These are phyloP conservation scores for Mechanitis mazaeus DNA, from an alignment of 2,888 invertebrate species.

Conservation along the genomic window DNA sequence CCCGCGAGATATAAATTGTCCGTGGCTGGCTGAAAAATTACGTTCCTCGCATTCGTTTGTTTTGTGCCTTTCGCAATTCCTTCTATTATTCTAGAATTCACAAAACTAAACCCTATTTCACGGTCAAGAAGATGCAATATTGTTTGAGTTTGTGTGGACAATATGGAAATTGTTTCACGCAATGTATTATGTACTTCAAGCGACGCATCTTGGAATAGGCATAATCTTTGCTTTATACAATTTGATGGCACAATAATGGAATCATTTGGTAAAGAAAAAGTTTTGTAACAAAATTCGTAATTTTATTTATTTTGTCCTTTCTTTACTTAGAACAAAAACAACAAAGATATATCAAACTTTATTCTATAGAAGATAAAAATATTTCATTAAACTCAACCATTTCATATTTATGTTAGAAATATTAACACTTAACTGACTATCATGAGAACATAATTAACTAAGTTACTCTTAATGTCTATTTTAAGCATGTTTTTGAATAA, in stretches of 20 bases:
- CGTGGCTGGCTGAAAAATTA: slow-evolving; percentile 54
- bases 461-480: too few species aligned
- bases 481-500: too few species aligned
- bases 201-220: slow-evolving; percentile 14
- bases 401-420: too few species aligned
- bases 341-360: too few species aligned
- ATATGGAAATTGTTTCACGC: slow-evolving; percentile 22
- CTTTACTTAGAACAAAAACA: too few species aligned
- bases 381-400: too few species aligned
- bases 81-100: slow-evolving; percentile 16
- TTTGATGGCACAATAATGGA: slow-evolving; percentile 1
- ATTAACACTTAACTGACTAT: too few species aligned
- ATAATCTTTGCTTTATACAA: slow-evolving; percentile 13
- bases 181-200: slow-evolving; percentile 21
- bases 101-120: slow-evolving; percentile 12
- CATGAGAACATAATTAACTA: too few species aligned
- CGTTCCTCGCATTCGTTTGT: slow-evolving; percentile 41
- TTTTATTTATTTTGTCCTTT: too few species aligned
- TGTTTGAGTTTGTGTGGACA: background rate
- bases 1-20: slow-evolving; percentile 47
- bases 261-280: background rate
- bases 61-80: slow-evolving; percentile 31
- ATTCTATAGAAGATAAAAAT: too few species aligned
- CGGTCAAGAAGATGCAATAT: slow-evolving; percentile 11
- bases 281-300: too few species aligned